Conservation (phyloP, 2,888 invertebrate genomes). For the Platerodrilus igneus region DNA sequence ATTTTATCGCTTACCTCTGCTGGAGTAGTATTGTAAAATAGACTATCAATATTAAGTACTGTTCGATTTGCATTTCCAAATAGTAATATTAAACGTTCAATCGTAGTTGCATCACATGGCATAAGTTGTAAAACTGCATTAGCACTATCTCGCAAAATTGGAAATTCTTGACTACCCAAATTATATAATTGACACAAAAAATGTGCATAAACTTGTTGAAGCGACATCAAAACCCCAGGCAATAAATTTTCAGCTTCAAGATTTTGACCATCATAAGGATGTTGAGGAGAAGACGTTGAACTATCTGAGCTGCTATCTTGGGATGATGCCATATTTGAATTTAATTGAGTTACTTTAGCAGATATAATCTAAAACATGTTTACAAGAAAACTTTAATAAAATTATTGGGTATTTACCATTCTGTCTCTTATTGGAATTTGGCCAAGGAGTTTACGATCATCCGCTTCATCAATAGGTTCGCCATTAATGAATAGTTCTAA, state of each 20-base stretch:
- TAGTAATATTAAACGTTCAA: slow-evolving; percentile 54
- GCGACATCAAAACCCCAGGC: slow-evolving; percentile 87
- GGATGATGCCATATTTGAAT: slow-evolving; percentile 68
- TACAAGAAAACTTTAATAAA: slow-evolving; percentile 2
- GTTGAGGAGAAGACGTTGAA: slow-evolving; percentile 87
- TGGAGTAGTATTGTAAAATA: slow-evolving; percentile 67
- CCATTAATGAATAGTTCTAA: slow-evolving; percentile 87
- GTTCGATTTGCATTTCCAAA: slow-evolving; percentile 48
- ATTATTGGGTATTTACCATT: slow-evolving; percentile 64
- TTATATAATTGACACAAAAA: slow-evolving; percentile 86
- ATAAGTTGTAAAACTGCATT: slow-evolving; percentile 74
- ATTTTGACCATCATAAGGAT: slow-evolving; percentile 75
- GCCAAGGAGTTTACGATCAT: slow-evolving; percentile 82
- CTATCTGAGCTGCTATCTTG: slow-evolving; percentile 94
- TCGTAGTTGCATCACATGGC: slow-evolving; percentile 60
- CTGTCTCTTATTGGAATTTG: slow-evolving; percentile 84
- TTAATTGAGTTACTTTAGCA: slow-evolving; percentile 71
- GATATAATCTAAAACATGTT: slow-evolving; percentile 62
- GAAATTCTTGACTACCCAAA: slow-evolving; percentile 77
- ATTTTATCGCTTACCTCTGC: slow-evolving; percentile 56
- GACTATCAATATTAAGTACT: slow-evolving; percentile 54
- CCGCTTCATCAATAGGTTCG: slow-evolving; percentile 79
- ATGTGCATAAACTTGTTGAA: slow-evolving; percentile 69
- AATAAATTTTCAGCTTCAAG: slow-evolving; percentile 82
- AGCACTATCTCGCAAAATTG: slow-evolving; percentile 78